Percentiles rank a stretch among this genome's conserved stretches.
Evolutionary conservation across 2,888 invertebrate genomes (phyloP).

Genomic region (Rutpela maculata): DNA sequence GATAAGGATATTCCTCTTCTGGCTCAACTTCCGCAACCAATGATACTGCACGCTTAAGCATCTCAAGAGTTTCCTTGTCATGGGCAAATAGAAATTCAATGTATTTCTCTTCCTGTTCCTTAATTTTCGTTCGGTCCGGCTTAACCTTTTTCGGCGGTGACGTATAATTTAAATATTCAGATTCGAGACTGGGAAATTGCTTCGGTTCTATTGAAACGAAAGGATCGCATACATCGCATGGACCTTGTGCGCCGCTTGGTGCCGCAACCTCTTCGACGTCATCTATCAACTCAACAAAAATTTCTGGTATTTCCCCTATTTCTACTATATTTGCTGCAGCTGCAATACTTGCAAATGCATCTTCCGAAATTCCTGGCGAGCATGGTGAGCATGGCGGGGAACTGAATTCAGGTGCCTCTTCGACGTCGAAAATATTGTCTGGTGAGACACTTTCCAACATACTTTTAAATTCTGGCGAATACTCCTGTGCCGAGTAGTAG

Average conservation of each 20-base stretch:
- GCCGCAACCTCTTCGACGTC: neutral
- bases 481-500: neutral
- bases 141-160: neutral
- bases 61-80: slow-evolving; percentile 38
- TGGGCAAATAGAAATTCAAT: slow-evolving; percentile 43
- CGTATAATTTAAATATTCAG: slow-evolving; percentile 1
- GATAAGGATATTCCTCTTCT: slow-evolving; percentile 36
- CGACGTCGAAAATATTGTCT: neutral
- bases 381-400: neutral
- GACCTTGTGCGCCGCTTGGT: neutral
- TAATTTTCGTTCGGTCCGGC: slow-evolving; percentile 8
- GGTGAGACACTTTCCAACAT: neutral
- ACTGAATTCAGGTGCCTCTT: neutral
- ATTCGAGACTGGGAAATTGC: neutral
- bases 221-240: neutral
- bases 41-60: slow-evolving; percentile 37
- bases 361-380: neutral
- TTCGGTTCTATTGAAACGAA: neutral
- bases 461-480: neutral
- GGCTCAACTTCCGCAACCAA: slow-evolving; percentile 38
- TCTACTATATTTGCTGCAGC: neutral
- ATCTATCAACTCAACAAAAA: neutral
- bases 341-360: neutral
- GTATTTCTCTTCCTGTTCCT: slow-evolving; percentile 17
- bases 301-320: neutral